Conservation (phyloP, 2,797 vertebrate species). For the Halcyon smyrnensis region DNA sequence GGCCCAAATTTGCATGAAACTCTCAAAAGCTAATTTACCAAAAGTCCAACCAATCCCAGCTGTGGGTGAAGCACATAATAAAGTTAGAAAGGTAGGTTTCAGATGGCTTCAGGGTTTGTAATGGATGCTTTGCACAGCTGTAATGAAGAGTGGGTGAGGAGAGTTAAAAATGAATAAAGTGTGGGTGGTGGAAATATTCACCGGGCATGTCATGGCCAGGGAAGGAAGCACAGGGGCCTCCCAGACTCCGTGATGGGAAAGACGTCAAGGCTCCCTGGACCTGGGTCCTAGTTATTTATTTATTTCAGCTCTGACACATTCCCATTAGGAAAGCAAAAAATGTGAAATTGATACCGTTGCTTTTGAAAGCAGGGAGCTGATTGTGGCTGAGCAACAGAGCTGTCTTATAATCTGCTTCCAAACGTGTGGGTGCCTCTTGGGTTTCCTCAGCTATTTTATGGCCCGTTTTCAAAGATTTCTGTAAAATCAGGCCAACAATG, state of each 20-base stretch:
- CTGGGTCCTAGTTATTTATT: slow-evolving; percentile 45
- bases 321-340: slow-evolving; percentile 76
- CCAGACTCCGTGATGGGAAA: background rate
- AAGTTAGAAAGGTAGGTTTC: slow-evolving; percentile 15
- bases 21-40: background rate
- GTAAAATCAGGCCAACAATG: slow-evolving; percentile 52
- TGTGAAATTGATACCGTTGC: slow-evolving; percentile 73
- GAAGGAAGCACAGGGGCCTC: slow-evolving; percentile 25
- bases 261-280: slow-evolving; percentile 21
- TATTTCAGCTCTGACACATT: slow-evolving; percentile 68
- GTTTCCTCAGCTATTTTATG: slow-evolving; percentile 81
- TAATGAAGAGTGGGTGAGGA: slow-evolving; percentile 59
- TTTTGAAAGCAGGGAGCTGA: slow-evolving; percentile 69
- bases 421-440: slow-evolving; percentile 78
- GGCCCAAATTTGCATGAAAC: slow-evolving; percentile 3
- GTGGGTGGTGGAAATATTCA: slow-evolving; percentile 71
- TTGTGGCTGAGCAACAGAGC: slow-evolving; percentile 72
- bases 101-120: slow-evolving; percentile 33
- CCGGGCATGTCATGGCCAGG: slow-evolving; percentile 28
- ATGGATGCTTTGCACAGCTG: slow-evolving; percentile 54
- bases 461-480: slow-evolving; percentile 79
- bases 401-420: slow-evolving; percentile 83
- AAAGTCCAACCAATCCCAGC: background rate
- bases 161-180: slow-evolving; percentile 41
- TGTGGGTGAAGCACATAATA: background rate